Percentiles rank a stretch among this genome's conserved stretches.
Conservation (phyloP, 92 coral and sea anemone genomes). For the Muricea muricata region DNA sequence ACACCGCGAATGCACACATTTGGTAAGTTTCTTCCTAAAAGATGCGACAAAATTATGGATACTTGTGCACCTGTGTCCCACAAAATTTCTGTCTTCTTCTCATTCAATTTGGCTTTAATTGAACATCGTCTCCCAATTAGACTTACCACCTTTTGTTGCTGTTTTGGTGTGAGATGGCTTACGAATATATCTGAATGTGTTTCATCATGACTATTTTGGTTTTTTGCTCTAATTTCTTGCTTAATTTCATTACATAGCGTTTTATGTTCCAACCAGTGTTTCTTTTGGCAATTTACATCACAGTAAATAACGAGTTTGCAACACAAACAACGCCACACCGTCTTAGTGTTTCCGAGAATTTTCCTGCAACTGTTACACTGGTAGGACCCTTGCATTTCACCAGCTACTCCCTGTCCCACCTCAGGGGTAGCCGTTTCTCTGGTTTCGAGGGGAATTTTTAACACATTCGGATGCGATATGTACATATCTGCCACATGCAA, state of each 20-base stretch:
- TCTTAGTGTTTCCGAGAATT: neutral
- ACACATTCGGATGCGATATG: neutral
- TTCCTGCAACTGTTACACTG: neutral
- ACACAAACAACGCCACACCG: neutral
- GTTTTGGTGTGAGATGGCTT: no score
- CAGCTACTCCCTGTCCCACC: neutral
- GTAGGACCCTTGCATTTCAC: neutral
- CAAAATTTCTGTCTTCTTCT: no score
- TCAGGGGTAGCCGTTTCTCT: conserved; percentile 3
- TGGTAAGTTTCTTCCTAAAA: no score
- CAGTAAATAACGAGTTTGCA: conserved; percentile 2
- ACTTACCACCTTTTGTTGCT: no score
- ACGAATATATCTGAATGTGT: neutral
- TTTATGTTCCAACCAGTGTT: neutral
- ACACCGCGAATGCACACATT: no score
- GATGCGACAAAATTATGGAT: no score
- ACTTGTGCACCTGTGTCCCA: no score
- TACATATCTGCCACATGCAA: neutral
- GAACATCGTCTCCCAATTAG: no score
- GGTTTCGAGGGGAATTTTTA: neutral
- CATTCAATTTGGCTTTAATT: no score
- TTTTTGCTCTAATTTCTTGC: neutral
- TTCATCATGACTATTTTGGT: neutral
- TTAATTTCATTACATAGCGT: neutral
- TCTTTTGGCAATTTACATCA: neutral